A percentile compares a stretch with the other conserved stretches of the same genome.
These are phyloP conservation scores for Pseudonaja textilis DNA, from an alignment of 2,113 vertebrate species.

Conservation along the genomic window DNA sequence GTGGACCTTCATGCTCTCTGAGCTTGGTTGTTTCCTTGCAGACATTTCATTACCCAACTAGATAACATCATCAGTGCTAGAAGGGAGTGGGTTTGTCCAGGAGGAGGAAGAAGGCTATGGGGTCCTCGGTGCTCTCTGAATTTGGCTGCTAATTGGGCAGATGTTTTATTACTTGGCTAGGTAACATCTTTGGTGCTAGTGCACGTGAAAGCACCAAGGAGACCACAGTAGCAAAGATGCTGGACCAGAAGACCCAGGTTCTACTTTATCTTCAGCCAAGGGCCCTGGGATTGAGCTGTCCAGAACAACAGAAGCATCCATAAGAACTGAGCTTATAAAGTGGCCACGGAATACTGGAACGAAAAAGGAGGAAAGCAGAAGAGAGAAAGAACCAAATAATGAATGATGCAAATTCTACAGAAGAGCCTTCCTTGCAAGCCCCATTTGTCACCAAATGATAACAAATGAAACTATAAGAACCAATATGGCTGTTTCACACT, in stretches of 20 bases:
- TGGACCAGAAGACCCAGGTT: background rate
- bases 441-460: constrained; percentile 14
- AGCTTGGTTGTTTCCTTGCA: too few species aligned
- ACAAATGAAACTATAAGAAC: background rate
- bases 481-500: constrained; percentile 30
- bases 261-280: background rate
- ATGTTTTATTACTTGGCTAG: too few species aligned
- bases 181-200: too few species aligned
- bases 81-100: too few species aligned
- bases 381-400: background rate
- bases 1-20: too few species aligned
- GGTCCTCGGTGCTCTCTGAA: too few species aligned
- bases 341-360: background rate
- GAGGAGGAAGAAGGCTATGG: too few species aligned
- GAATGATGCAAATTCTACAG: background rate
- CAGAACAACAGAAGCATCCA: background rate
- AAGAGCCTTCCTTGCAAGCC: background rate
- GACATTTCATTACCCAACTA: too few species aligned
- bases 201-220: too few species aligned
- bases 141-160: too few species aligned
- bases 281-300: background rate
- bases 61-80: too few species aligned
- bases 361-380: background rate
- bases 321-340: background rate
- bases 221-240: background rate